Base-by-base conservation (phyloP, 2,113 vertebrate genomes). In the Prochilodus magdalenae region DNA sequence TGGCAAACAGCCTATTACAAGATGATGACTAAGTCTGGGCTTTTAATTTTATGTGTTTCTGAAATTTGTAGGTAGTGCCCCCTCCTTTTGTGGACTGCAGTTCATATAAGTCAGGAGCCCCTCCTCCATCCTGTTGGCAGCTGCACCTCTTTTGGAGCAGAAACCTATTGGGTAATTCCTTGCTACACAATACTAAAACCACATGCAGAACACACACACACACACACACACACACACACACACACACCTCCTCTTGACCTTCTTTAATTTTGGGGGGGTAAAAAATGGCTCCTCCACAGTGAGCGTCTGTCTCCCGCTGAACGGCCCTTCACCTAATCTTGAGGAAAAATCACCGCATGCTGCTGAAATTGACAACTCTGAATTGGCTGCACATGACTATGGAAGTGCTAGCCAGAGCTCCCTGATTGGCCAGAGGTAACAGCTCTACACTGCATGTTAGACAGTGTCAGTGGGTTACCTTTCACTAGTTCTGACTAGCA, bases 291-390 rank as follows among this genome's bases (percentile, higher is more conserved):
- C 24, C 13, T 20, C 3, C 59, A 8, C 73, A 99, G 98, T 66
- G 97, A 99, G 81, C 94, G 94, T 20, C 90, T 99, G 80, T 99
- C 97, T 87, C n/a, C 96, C 96, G 0, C 90, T 99, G 44, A 95
- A 89, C 93, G 0, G 24, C 88, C 0, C 65, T 94, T 86, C 95
- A 99, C 89, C 94, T 4, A 87, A 86, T 0, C 81, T 98, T 91
- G 97, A 0, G 96, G 96, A 57, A 98, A 99, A 92, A 98, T 99
- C 89, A 99, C 97, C 0, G 98, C 75, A 99, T 99, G 98, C 92
- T 99, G 91, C 92, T 99, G 97, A 99, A 90, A 97, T 98, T 0
- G 97, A 98, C 91, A 99, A 97, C 89, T 96, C 97, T 0, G 98
- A 99, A 91, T 93, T 99, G n/a, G 87, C 92, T 98, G 83, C 96